These are phyloP conservation scores for Octopus bimaculoides DNA, from an alignment of 1,140 invertebrate species.

Conservation along the genomic window DNA sequence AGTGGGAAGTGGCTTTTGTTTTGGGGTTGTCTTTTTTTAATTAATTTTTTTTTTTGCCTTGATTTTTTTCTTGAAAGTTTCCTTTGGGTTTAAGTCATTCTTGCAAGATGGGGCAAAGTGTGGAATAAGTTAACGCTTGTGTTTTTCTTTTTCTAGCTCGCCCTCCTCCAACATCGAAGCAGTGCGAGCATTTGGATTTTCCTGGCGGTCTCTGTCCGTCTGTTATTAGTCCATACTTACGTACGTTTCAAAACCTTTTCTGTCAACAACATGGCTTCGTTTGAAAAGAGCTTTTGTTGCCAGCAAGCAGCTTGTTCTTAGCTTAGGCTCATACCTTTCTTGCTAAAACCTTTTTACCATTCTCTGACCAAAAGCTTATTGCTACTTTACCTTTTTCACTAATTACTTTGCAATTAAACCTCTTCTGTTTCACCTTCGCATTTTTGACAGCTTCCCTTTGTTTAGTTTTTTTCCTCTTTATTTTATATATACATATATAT, in stretches of 20 bases:
- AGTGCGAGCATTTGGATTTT: slow-evolving; percentile 9
- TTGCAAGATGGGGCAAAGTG: no score
- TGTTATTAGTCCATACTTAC: slow-evolving; percentile 1
- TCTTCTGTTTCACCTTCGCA: background rate
- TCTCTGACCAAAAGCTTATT: no score
- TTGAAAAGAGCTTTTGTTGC: background rate
- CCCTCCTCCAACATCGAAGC: slow-evolving; percentile 10
- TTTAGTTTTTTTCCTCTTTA: background rate
- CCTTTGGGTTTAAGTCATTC: no score
- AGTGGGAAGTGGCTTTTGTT: no score
- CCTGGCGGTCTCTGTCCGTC: slow-evolving; percentile 1
- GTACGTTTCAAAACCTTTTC: slow-evolving; percentile 1
- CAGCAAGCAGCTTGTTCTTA: background rate
- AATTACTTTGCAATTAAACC: background rate
- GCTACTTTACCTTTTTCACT: background rate
- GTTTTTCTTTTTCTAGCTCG: slow-evolving; percentile 9
- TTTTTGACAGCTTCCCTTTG: background rate
- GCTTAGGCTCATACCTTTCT: no score
- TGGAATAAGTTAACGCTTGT: background rate
- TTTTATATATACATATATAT: background rate
- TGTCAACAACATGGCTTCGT: background rate
- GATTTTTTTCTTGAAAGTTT: no score
- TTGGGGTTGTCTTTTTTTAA: no score
- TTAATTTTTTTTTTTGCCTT: no score
- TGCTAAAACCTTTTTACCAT: no score